Evolutionary conservation across 2,888 invertebrate species (phyloP), one percentile per base, ranked within the genome.

Genomic region (Drosophila hamatofila): DNA sequence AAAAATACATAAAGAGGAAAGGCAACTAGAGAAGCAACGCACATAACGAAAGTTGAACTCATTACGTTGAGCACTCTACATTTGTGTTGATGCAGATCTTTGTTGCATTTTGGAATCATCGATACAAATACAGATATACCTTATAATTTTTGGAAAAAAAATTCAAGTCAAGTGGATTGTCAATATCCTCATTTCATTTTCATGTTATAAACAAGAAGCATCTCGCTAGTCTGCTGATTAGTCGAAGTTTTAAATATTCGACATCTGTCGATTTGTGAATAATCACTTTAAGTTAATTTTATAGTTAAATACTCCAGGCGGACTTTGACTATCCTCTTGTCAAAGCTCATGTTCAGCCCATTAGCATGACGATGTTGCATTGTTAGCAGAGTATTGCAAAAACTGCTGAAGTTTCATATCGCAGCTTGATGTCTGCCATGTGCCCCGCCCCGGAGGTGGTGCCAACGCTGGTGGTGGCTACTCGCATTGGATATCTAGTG

Each of bases 401-500:
- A 64, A 61, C 52, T 61, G 73, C 61, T 49, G 25, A 41, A 42
- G 67, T 61, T 67, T 73, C 54, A 66, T 58, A 60, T 57, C 35
- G 57, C 48, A 49, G 18, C 52, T 71, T 63, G 68, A 61, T 75
- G 11, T 18, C 41, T 41, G 63, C 70, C 25, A 62, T 72, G n/a
- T 4, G 3, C 33, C 4, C 21, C 21, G 3, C 35, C 1, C 11
- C 21, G 1, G 30, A 11, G 33, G 27, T 25, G 48, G 48, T 39
- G 39, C 30, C 30, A 11, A 30, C 30, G 30, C n/a, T 21, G 42
- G 42, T 54, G 23, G 11, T 30, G 52, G 25, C 21, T 41, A 27
- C 30, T 46, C 59, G 52, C 18, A 39, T 74, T 71, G 66, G 41
- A 25, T 65, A 59, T 86, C 62, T 58, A 44, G 30, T 67, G 46